Evolutionary conservation across 64 coral and sea anemone genomes (phyloP).

Genomic region (Catalaphyllia jardinei): DNA sequence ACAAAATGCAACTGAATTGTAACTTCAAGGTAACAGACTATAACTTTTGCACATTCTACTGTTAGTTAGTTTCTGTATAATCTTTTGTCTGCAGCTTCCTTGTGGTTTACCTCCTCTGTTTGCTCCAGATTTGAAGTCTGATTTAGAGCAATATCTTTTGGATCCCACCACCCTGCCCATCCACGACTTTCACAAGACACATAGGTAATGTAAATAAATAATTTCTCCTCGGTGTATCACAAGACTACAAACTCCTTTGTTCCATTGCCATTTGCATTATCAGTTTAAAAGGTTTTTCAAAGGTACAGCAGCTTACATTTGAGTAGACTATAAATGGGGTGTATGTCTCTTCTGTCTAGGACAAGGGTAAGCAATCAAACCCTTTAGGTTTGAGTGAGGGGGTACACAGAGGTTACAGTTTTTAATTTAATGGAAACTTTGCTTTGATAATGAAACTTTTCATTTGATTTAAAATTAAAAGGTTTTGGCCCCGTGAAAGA

Average conservation of each 20-base stretch:
- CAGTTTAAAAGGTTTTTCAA: too few species aligned
- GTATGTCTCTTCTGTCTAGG: too few species aligned
- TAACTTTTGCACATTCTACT: too few species aligned
- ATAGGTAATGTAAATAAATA: slow-evolving; percentile 54
- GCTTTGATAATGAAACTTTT: neutral
- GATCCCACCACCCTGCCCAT: slow-evolving; percentile 72
- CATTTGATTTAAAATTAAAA: neutral
- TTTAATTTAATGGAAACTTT: too few species aligned
- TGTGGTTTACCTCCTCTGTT: slow-evolving; percentile 76
- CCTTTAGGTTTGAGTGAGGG: neutral
- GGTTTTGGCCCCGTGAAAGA: slow-evolving; percentile 74
- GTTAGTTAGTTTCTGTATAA: neutral
- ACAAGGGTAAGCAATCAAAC: too few species aligned
- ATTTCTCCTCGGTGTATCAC: too few species aligned
- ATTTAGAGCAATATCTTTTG: slow-evolving; percentile 75
- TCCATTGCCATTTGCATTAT: too few species aligned
- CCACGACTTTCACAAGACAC: slow-evolving; percentile 85
- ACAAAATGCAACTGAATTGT: too few species aligned
- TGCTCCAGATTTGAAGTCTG: slow-evolving; percentile 29
- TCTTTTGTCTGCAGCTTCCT: slow-evolving; percentile 64
- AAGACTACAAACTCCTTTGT: too few species aligned
- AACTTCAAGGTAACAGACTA: too few species aligned
- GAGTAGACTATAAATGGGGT: too few species aligned
- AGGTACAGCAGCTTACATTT: too few species aligned
- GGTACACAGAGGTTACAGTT: neutral